A percentile compares a stretch with the other conserved stretches of the same genome.
phyloP scores from a whole-genome alignment of 2,113 vertebrate species.

The Burhinus bistriatus region DNA sequence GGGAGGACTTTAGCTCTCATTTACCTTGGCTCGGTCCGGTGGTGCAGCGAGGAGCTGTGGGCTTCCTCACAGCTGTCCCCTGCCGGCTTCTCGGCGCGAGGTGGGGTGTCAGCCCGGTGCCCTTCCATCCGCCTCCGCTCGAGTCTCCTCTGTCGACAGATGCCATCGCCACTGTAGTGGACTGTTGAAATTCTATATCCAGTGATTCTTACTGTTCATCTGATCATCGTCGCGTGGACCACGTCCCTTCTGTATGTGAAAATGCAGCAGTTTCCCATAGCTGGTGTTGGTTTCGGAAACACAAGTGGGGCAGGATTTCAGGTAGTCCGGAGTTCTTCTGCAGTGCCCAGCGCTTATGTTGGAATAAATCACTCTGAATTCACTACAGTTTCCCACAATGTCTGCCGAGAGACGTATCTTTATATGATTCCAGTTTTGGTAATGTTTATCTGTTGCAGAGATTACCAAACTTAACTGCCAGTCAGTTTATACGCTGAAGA shows the following conservation, averaged over 20 bases:
- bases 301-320: not conserved
- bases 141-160: not conserved
- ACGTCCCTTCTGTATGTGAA: not conserved
- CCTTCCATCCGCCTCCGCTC: not conserved
- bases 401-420: not conserved
- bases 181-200: too few relatives aligned
- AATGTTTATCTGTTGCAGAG: not conserved
- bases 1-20: not conserved
- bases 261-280: not conserved
- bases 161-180: not conserved
- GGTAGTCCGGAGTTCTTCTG: not conserved
- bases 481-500: not conserved
- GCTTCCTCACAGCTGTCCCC: not conserved
- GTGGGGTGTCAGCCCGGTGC: not conserved
- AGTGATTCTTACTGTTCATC: not conserved
- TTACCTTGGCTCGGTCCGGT: not conserved
- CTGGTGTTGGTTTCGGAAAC: not conserved
- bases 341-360: not conserved
- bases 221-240: not conserved
- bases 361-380: not conserved
- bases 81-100: not conserved
- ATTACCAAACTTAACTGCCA: not conserved
- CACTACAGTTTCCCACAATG: rapidly evolving
- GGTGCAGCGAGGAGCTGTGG: not conserved
- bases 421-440: not conserved